These are phyloP conservation scores for Drosophila mayri DNA, from an alignment of 1,140 invertebrate species.

Conservation along the genomic window DNA sequence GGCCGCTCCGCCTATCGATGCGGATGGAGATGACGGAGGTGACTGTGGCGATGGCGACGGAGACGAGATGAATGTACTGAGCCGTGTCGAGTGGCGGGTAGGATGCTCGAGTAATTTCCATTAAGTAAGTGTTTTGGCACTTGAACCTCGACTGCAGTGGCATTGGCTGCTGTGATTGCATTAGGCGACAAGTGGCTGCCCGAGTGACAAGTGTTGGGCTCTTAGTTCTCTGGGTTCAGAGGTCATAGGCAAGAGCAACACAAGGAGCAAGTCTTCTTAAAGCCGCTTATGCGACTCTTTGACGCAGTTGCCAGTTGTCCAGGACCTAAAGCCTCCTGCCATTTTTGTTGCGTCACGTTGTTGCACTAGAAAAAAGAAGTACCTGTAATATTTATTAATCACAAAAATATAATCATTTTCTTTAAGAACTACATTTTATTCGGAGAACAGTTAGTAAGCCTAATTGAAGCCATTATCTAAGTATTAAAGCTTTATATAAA, in stretches of 20 bases:
- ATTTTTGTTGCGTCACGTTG: not conserved
- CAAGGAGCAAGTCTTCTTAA: conserved; percentile 35
- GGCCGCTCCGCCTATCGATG: conserved; percentile 45
- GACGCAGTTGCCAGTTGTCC: conserved; percentile 35
- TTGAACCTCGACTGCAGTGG: conserved; percentile 66
- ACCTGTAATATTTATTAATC: not conserved
- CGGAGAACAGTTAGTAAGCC: too few relatives aligned
- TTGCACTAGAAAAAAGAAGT: not conserved
- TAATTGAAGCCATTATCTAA: not conserved
- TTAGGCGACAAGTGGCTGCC: conserved; percentile 52
- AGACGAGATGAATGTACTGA: conserved; percentile 35
- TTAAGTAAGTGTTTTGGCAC: conserved; percentile 80
- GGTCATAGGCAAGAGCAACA: conserved; percentile 5
- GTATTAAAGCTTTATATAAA: not conserved
- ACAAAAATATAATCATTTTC: not conserved
- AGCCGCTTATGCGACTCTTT: conserved; percentile 52
- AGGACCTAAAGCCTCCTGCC: conserved; percentile 33
- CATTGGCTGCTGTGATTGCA: conserved; percentile 70
- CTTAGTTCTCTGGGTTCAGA: conserved; percentile 20
- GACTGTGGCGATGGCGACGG: conserved; percentile 2
- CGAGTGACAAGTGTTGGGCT: conserved; percentile 18
- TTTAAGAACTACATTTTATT: not conserved
- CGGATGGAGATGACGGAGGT: not conserved
- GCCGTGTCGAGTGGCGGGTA: conserved; percentile 49
- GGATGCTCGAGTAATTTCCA: conserved; percentile 73